These are phyloP conservation scores for Aphelenchoides avenae DNA, from an alignment of 1,140 invertebrate genomes.

Conservation along the genomic window DNA sequence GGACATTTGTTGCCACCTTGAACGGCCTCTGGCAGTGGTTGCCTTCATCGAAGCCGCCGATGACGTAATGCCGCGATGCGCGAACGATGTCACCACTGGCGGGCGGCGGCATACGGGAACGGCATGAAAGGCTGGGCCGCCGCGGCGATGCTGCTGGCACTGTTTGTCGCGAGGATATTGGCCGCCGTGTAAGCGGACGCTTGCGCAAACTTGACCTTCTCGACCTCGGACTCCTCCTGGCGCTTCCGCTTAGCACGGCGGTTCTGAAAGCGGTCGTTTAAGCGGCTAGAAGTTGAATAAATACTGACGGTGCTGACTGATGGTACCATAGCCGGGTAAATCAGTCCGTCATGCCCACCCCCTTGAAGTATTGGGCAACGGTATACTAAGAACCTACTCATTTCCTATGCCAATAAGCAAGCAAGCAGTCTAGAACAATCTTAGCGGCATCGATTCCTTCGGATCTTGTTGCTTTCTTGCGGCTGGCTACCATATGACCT, in stretches of 20 bases:
- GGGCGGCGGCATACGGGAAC: too few relatives aligned
- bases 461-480: too few relatives aligned
- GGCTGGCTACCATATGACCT: too few relatives aligned
- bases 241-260: constrained; percentile 86
- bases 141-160: too few relatives aligned
- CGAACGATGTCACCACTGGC: too few relatives aligned
- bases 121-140: too few relatives aligned
- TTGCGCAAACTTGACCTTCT: constrained; percentile 58
- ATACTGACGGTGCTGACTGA: constrained; percentile 19
- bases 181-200: constrained; percentile 21
- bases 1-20: too few relatives aligned
- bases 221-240: constrained; percentile 79
- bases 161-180: too few relatives aligned
- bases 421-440: neutral
- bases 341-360: constrained; percentile 1
- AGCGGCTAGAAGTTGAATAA: constrained; percentile 10
- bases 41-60: too few relatives aligned
- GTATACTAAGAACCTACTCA: constrained; percentile 3
- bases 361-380: constrained; percentile 16
- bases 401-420: constrained; percentile 16
- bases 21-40: too few relatives aligned
- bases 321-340: neutral
- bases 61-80: too few relatives aligned
- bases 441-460: too few relatives aligned
- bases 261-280: constrained; percentile 78